phyloP scores from a whole-genome alignment of 2,888 invertebrate species.

The Caenorhabditis virilis region DNA sequence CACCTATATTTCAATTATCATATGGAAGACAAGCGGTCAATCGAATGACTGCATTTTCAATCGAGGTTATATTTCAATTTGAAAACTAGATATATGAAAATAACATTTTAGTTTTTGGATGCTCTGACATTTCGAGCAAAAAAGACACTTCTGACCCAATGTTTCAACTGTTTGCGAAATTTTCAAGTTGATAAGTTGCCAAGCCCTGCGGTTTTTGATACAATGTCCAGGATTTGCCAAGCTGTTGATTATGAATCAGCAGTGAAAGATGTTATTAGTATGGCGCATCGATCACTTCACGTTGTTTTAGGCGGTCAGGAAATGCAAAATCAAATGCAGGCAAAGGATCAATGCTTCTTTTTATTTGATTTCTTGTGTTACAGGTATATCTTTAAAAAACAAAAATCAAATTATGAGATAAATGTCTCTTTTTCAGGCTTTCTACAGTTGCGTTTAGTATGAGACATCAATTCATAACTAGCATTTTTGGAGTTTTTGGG shows the following conservation, averaged over 20 bases:
- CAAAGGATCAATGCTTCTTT: constrained; percentile 30
- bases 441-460: not conserved
- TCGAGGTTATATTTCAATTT: constrained; percentile 10
- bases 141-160: constrained; percentile 20
- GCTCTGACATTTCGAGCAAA: constrained; percentile 56
- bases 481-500: constrained; percentile 4
- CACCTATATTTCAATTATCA: constrained; percentile 24
- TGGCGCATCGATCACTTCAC: constrained; percentile 13
- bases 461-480: not conserved
- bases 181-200: constrained; percentile 14
- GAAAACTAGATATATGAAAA: too few species aligned
- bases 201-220: constrained; percentile 36
- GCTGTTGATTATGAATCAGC: constrained; percentile 27
- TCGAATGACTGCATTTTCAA: constrained; percentile 22
- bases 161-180: constrained; percentile 4
- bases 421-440: not conserved
- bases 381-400: constrained; percentile 3
- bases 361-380: constrained; percentile 28
- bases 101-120: constrained; percentile 53
- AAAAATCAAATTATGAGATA: not conserved
- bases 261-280: constrained; percentile 10
- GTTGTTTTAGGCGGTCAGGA: not conserved
- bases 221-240: constrained; percentile 11
- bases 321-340: not conserved
- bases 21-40: constrained; percentile 27